Base-by-base conservation (phyloP, 2,797 vertebrate genomes). In the Thalassophryne amazonica region DNA sequence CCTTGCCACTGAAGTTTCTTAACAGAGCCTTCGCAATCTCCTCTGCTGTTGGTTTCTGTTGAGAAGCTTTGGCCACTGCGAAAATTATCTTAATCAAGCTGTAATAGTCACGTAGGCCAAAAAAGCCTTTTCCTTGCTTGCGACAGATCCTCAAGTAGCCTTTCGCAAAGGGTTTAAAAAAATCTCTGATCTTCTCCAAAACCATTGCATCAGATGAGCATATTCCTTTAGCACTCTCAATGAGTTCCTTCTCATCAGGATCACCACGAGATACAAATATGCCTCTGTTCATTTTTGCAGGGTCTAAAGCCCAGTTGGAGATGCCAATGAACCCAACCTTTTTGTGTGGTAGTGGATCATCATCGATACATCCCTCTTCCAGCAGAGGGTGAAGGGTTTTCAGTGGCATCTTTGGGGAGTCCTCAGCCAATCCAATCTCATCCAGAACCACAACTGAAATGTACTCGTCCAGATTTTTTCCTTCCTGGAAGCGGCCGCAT, bases 251-350 rank as follows among this genome's bases (percentile, higher is more conserved):
- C 60, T 68, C 15, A 59, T 85, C 91, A 46, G 94, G 97, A 60
- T 94, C 93, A 12, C 94, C 92, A 0, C 96, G 94, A 0, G 95
- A 96, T 39, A 99, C 96, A 62, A 97, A 98, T 46, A 99, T 94
- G 11, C 97, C 97, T 63, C 97, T 84, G 81, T 99, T 99, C 96
- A 99, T 99, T 58, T 99, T 99, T 67, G 97, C 97, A 1, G 97
- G 97, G 69, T 99, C 97, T 58, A 99, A 84, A 2, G 97, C 95
- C 97, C 97, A 99, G 79, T 99, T 99, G 41, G 97, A 99, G 61
- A 99, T 99, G 1, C 97, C 97, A 0, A 99, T 84, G 43, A 99
- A 99, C 58, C 95, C 97, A 13, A 99, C 97, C 41, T 97, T 98
- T 60, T 93, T 96, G 87, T 99, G 94, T 9, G 94, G 93, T 29